phyloP scores from a whole-genome alignment of 2,113 vertebrate species.

The Protobothrops mucrosquamatus region DNA sequence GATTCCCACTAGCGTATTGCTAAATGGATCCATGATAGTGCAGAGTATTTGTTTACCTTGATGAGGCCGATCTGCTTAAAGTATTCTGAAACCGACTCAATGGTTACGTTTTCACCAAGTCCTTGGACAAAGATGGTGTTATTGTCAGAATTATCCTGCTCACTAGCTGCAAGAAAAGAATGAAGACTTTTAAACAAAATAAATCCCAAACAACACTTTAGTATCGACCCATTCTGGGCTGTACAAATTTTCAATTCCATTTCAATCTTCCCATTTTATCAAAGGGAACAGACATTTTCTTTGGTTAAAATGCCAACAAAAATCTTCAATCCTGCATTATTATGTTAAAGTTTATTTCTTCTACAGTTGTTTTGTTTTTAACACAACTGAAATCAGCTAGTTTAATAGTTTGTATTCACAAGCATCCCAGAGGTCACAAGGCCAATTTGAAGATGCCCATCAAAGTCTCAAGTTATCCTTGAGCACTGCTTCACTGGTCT shows the following conservation, averaged over 20 bases:
- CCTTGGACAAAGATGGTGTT: constrained; percentile 95
- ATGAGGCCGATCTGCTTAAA: constrained; percentile 94
- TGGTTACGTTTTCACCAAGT: constrained; percentile 84
- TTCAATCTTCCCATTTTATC: not conserved
- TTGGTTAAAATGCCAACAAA: not conserved
- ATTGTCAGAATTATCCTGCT: constrained; percentile 91
- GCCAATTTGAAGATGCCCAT: not conserved
- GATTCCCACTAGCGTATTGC: not conserved
- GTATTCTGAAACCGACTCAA: constrained; percentile 86
- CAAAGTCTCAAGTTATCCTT: not conserved
- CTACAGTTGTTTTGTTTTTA: not conserved
- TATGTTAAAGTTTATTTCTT: not conserved
- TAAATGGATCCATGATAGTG: not conserved
- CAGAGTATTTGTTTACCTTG: constrained; percentile 70
- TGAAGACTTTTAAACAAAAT: not conserved
- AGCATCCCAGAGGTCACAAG: not conserved
- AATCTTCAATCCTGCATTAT: not conserved
- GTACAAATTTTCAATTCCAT: not conserved
- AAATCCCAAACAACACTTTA: not conserved
- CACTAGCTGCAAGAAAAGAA: constrained; percentile 56
- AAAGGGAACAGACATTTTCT: not conserved
- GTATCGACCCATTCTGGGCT: not conserved
- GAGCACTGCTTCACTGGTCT: not conserved
- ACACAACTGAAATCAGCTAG: not conserved
- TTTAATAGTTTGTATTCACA: not conserved